Conservation (phyloP, 1,140 invertebrate species). For the Dendroctonus valens region DNA sequence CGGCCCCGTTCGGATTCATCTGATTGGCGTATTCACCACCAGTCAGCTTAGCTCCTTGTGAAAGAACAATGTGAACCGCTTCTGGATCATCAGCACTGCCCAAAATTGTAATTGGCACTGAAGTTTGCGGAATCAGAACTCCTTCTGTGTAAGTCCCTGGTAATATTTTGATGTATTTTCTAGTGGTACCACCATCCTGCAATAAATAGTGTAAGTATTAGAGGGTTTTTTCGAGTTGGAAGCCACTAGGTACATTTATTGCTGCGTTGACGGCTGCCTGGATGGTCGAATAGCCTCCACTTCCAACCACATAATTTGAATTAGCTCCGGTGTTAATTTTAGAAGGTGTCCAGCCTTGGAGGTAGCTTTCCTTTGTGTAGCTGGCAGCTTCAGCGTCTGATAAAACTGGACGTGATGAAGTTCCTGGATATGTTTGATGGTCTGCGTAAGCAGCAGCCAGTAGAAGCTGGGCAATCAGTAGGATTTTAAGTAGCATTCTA, state of each 20-base stretch:
- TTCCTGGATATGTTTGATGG: constrained; percentile 15
- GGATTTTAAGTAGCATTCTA: too few species aligned
- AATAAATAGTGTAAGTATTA: background rate
- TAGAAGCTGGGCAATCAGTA: too few species aligned
- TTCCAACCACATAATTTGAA: constrained; percentile 6
- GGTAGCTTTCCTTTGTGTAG: constrained; percentile 7
- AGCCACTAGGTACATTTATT: background rate
- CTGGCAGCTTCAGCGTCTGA: constrained; percentile 7
- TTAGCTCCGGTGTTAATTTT: background rate
- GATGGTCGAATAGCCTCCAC: constrained; percentile 4
- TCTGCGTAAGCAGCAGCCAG: background rate
- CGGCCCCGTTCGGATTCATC: constrained; percentile 4
- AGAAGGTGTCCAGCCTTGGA: constrained; percentile 4
- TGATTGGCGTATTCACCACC: constrained; percentile 7
- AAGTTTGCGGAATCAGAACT: constrained; percentile 10
- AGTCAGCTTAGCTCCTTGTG: constrained; percentile 3
- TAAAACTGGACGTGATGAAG: background rate
- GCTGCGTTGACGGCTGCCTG: constrained; percentile 16
- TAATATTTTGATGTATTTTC: constrained; percentile 9
- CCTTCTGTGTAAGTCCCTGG: constrained; percentile 8
- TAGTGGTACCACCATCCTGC: constrained; percentile 9
- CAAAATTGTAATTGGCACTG: constrained; percentile 14
- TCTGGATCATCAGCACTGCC: constrained; percentile 7
- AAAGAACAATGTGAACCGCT: constrained; percentile 11
- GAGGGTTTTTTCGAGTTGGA: too few species aligned